Conservation (phyloP, 2,888 invertebrate genomes). For the Aelia acuminata region DNA sequence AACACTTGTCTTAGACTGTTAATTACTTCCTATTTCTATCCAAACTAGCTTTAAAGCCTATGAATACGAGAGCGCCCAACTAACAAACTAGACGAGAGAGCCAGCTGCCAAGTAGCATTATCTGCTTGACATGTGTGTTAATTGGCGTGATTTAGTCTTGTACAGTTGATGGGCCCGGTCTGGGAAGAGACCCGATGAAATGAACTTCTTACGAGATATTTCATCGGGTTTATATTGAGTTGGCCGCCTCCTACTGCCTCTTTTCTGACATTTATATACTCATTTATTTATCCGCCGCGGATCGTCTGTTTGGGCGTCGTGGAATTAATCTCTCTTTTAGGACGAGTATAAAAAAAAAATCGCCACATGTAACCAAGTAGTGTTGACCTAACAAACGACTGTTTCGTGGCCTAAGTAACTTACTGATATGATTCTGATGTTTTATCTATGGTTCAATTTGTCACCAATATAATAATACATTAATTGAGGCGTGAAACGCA, state of each 20-base stretch:
- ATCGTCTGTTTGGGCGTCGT: not conserved
- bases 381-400: too few species aligned
- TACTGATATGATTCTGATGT: too few species aligned
- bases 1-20: too few species aligned
- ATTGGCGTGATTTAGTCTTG: not conserved
- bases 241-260: not conserved
- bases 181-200: not conserved
- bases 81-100: conserved; percentile 4
- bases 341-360: too few species aligned
- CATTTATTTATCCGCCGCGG: not conserved
- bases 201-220: conserved; percentile 4
- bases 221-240: conserved; percentile 3
- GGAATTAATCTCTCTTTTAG: not conserved
- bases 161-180: not conserved
- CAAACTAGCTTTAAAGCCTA: not conserved
- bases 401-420: too few species aligned
- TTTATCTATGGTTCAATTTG: too few species aligned
- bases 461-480: too few species aligned
- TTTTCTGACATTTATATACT: not conserved
- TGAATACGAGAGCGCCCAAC: not conserved
- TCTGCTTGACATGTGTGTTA: conserved; percentile 14
- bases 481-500: too few species aligned
- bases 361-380: too few species aligned
- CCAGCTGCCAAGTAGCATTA: not conserved
- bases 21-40: not conserved